A percentile compares a stretch with the other conserved stretches of the same genome.
phyloP scores from a whole-genome alignment of 1,140 invertebrate species.

The Drosophila sproati region DNA sequence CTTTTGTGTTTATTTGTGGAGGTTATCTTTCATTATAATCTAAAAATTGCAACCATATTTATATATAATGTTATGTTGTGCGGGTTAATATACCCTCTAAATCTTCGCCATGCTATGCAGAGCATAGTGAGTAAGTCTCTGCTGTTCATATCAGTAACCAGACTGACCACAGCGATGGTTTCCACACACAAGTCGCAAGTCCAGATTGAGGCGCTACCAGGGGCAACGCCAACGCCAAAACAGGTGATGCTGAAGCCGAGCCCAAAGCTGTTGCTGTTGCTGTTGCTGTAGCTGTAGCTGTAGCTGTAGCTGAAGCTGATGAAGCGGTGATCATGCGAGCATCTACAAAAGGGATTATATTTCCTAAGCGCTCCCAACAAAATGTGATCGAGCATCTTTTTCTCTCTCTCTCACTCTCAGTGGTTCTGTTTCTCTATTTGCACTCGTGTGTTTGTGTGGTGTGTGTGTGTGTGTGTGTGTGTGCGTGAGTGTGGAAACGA shows the following conservation, averaged over 20 bases:
- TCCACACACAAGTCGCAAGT: neutral
- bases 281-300: neutral
- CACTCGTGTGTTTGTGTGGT: neutral
- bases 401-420: neutral
- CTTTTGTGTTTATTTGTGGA: no score
- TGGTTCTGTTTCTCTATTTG: neutral
- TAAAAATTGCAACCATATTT: no score
- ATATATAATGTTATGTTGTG: no score
- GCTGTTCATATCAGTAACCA: constrained; percentile 19
- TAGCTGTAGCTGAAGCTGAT: constrained; percentile 38
- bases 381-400: constrained; percentile 58
- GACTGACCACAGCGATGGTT: constrained; percentile 15
- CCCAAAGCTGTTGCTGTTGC: neutral
- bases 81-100: neutral
- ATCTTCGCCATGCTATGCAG: neutral
- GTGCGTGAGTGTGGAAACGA: constrained; percentile 25
- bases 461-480: neutral
- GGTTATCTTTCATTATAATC: no score
- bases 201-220: constrained; percentile 20
- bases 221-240: constrained; percentile 36
- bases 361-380: constrained; percentile 77
- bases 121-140: constrained; percentile 12
- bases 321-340: constrained; percentile 80
- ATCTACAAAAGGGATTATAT: constrained; percentile 84
- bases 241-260: constrained; percentile 34